phyloP scores from a whole-genome alignment of 2,113 vertebrate species.

The Poicephalus meyeri region DNA sequence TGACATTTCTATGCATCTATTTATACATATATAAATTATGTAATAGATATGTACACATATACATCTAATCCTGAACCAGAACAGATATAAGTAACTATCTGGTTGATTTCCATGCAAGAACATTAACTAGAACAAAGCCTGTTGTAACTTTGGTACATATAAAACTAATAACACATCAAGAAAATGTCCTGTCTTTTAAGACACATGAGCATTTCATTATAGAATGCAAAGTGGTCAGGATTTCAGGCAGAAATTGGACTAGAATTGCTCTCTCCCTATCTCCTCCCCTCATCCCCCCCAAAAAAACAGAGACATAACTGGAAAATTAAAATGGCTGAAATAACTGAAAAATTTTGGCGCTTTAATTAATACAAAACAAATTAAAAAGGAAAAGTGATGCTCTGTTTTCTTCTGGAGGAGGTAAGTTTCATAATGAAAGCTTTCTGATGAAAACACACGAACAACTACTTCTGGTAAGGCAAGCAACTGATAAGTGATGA shows the following conservation, averaged over 20 bases:
- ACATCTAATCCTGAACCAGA: not conserved
- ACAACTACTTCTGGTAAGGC: not conserved
- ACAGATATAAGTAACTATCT: not conserved
- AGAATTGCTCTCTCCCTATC: not conserved
- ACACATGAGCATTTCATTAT: accelerated
- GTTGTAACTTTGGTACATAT: not conserved
- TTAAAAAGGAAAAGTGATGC: not conserved
- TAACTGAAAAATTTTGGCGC: not conserved
- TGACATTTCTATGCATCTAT: not conserved
- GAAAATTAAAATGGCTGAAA: not conserved
- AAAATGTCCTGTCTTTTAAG: not conserved
- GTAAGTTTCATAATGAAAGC: not conserved
- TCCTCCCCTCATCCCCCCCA: accelerated
- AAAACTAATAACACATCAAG: not conserved
- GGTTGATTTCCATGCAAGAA: not conserved
- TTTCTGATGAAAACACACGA: not conserved
- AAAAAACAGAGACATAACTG: not conserved
- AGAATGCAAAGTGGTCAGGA: not conserved
- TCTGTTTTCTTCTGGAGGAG: not conserved
- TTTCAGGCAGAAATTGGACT: not conserved
- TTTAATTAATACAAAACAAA: not conserved
- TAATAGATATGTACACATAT: not conserved
- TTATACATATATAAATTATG: not conserved
- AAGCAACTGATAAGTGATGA: not conserved
- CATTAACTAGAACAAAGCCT: not conserved